Evolutionary conservation across 2,888 invertebrate genomes (phyloP).

Genomic region (Spodoptera exigua): DNA sequence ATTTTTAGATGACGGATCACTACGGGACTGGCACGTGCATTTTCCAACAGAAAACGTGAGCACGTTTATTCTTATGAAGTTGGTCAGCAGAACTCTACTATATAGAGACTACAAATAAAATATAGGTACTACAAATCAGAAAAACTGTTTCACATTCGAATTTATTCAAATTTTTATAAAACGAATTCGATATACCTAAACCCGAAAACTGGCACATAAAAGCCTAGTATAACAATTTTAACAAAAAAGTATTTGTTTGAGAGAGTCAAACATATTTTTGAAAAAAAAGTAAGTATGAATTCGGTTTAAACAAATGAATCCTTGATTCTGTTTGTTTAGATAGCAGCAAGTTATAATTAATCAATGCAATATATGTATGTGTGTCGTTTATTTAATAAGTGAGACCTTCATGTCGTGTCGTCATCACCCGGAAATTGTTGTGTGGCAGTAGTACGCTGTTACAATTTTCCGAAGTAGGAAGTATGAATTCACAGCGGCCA

Average conservation of each 20-base stretch:
- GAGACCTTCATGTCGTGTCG: slow-evolving; percentile 78
- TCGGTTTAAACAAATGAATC: slow-evolving; percentile 13
- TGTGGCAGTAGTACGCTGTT: slow-evolving; percentile 80
- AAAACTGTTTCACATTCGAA: slow-evolving; percentile 8
- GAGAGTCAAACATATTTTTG: not conserved
- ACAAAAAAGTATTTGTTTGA: not conserved
- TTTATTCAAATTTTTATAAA: too few species aligned
- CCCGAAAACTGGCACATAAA: too few species aligned
- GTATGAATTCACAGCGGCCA: slow-evolving; percentile 77
- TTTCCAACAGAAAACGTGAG: slow-evolving; percentile 39
- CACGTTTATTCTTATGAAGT: slow-evolving; percentile 27
- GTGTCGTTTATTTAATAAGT: slow-evolving; percentile 70
- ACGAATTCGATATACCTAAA: too few species aligned
- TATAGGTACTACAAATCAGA: not conserved
- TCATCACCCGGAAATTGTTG: slow-evolving; percentile 85
- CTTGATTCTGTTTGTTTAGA: slow-evolving; percentile 52
- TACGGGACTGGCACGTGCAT: slow-evolving; percentile 38
- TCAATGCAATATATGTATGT: slow-evolving; percentile 70
- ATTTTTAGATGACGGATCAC: slow-evolving; percentile 52
- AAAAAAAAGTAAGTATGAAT: not conserved
- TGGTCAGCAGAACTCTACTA: slow-evolving; percentile 28
- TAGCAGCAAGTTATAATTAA: slow-evolving; percentile 54
- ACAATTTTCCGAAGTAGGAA: slow-evolving; percentile 88
- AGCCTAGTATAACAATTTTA: not conserved
- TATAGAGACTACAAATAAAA: not conserved